Base-by-base conservation (phyloP, 2,888 invertebrate species). In the Machimus atricapillus region DNA sequence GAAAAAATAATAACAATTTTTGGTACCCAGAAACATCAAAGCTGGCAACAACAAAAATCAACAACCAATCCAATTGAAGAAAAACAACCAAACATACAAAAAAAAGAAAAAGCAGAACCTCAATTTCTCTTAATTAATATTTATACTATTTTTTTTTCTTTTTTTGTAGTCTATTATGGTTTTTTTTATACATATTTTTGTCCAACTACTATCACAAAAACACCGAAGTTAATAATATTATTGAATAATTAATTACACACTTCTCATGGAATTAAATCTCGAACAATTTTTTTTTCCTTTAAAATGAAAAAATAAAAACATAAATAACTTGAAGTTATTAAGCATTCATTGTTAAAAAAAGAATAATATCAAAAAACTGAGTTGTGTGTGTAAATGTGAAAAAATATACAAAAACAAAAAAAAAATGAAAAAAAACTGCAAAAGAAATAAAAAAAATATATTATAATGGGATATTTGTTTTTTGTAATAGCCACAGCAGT, bases 1-100 rank as follows among this genome's bases (percentile, higher is more conserved):
- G 88, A 85, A 87, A 89, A 87, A 58, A 87, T n/a, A n/a, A n/a
- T n/a, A n/a, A n/a, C n/a, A 89, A 88, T 12, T 40, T 37, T 7
- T 37, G 8, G 40, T 40, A 12, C 12, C 40, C 9, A 9, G 40
- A 37, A 37, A 37, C 37, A 2, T 37, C 37, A 37, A 37, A 40
- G 9, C 31, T 31, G 7, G 40, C 40, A n/a, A n/a, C 7, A 7
- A 7, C 37, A 12, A 12, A 40, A 40, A 40, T 0, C 9, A 40
- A 85, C 27, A 40, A 19, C 43, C 40, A 83, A 73, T 14, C 74
- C 52, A 58, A 23, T 58, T 52, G 12, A 43, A 43, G 52, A 56
- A 52, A 56, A 52, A 73, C 6, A 76, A 76, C 76, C n/a, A 46
- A 76, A 85, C 34, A 34, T 34, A 7, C 34, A 34, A 19, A 85